Conservation (phyloP, 2,113 vertebrate species). For the Sapayoa aenigma region DNA sequence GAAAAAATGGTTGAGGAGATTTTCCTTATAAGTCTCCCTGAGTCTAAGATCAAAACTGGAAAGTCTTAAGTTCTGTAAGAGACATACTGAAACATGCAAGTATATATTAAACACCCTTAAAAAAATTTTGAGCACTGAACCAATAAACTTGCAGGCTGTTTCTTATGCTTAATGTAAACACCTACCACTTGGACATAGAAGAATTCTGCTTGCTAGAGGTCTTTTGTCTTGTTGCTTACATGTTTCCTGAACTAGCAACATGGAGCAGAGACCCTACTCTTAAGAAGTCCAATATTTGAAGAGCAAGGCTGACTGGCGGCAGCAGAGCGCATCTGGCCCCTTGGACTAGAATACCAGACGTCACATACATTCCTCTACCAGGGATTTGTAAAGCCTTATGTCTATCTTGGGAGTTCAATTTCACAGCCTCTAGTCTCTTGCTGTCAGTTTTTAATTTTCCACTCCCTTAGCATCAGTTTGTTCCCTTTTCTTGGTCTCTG, state of each 20-base stretch:
- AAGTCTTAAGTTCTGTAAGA: not conserved
- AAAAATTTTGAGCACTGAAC: not conserved
- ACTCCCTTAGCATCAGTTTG: not conserved
- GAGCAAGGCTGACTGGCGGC: not conserved
- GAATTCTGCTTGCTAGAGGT: not conserved
- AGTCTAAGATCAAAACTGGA: not conserved
- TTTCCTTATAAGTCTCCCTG: not conserved
- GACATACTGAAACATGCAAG: not conserved
- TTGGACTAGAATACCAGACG: not conserved
- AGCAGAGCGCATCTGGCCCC: not conserved
- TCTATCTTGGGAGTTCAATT: not conserved
- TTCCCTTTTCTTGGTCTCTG: not conserved
- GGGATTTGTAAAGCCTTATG: not conserved
- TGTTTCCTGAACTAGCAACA: not conserved
- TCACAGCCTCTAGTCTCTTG: not conserved
- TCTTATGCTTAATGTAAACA: not conserved
- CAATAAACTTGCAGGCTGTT: not conserved
- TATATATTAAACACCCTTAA: not conserved
- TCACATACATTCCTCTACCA: not conserved
- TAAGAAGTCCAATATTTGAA: not conserved
- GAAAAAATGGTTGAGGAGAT: conserved; percentile 32
- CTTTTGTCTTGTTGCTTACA: not conserved
- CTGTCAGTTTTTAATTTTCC: not conserved
- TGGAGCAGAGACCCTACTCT: not conserved
- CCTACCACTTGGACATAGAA: not conserved